Evolutionary conservation across 2,113 vertebrate species (phyloP), one percentile per base, ranked within the genome.

Genomic region (Puntigrus tetrazona): DNA sequence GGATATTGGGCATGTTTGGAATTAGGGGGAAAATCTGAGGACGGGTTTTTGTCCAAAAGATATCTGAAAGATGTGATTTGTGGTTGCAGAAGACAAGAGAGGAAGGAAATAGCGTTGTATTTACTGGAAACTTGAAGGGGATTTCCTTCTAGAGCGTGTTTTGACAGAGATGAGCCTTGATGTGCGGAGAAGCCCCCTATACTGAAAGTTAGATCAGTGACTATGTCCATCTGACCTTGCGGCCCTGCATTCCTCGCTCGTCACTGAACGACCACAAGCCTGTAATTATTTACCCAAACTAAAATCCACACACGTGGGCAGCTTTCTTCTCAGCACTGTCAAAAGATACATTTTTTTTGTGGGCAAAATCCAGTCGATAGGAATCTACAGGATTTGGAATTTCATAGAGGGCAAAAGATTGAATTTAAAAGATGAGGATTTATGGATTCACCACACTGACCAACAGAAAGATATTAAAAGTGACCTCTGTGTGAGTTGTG

Each of bases 261-360:
- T 81, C 82, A 86, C 75, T 84, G 29, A 86, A 84, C 20, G 36
- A 74, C 55, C 52, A 41, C 70, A 41, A 77, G 36, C 47, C 59
- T 84, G 73, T 84, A 87, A 84, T 84, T 52, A 87, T 87, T 81
- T 73, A 84, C 86, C 52, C 77, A 80, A 34, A 36, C 59, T 38
- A 3, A 52, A 63, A 31, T 36, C 45, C 52, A 65, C 13, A 43
- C 55, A 72, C 55, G 34, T 45, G 36, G 41, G 29, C 79, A 38
- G 18, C 77, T 36, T 43, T 85, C 20, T 65, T 14, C 29, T 16
- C 61, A 65, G 13, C 61, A 65, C 2, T 7, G 27, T 36, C 78
- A 63, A 43, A 36, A n/a, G n/a, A 18, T 5, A 47, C 47, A 20
- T 14, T 22, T 7, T 22, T 7, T 73, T 47, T 0, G 3, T 27